Evolutionary conservation across 2,888 invertebrate genomes (phyloP).

Genomic region (Hartigia nigra): DNA sequence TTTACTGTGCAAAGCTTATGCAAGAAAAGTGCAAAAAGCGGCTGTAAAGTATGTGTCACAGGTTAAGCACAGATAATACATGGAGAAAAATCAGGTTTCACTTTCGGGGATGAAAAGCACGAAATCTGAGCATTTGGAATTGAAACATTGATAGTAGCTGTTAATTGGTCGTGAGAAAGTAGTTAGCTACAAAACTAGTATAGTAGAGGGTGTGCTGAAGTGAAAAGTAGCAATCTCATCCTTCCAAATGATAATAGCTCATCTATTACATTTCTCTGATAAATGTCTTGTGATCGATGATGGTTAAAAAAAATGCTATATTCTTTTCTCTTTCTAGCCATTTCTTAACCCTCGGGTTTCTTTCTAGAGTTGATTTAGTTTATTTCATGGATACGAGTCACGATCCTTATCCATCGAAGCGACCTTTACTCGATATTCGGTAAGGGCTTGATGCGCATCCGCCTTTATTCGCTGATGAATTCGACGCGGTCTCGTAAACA

Average conservation of each 20-base stretch:
- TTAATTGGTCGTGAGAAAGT: background rate
- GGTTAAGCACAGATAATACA: background rate
- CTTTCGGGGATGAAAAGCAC: background rate
- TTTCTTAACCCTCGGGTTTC: background rate
- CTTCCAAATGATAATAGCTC: background rate
- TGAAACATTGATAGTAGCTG: background rate
- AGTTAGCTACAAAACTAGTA: background rate
- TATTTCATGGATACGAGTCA: background rate
- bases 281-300: background rate
- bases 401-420: background rate
- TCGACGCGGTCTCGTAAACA: constrained; percentile 42
- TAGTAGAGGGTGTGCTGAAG: background rate
- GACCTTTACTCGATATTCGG: constrained; percentile 34
- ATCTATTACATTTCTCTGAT: background rate
- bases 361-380: background rate
- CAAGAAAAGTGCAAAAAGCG: background rate
- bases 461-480: constrained; percentile 46
- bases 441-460: constrained; percentile 38
- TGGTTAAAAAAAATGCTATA: constrained; percentile 7
- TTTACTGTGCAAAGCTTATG: background rate
- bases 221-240: background rate
- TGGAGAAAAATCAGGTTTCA: background rate
- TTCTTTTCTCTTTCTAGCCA: background rate
- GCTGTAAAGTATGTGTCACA: background rate
- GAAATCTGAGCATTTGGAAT: background rate